Percentiles rank a stretch among this genome's conserved stretches.
Evolutionary conservation across 2,888 invertebrate genomes (phyloP).

Genomic region (Pandemis corylana): DNA sequence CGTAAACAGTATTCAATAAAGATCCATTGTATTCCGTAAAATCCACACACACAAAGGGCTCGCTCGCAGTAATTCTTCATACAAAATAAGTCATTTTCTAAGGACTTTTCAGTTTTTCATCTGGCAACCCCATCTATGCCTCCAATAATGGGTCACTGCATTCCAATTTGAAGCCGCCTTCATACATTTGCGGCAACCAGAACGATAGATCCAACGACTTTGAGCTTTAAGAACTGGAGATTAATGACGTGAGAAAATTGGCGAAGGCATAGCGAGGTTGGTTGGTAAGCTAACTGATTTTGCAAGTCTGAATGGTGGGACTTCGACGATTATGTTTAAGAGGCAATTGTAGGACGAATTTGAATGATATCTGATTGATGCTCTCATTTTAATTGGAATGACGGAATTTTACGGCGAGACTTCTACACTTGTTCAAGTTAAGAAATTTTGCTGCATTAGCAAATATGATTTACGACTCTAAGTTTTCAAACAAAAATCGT

Average conservation of each 20-base stretch:
- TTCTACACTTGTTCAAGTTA: background rate
- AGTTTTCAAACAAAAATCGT: no score
- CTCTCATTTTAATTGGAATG: conserved; percentile 2
- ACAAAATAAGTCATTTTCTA: background rate
- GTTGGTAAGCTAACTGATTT: conserved; percentile 29
- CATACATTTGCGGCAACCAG: conserved; percentile 49
- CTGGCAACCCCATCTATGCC: conserved; percentile 17
- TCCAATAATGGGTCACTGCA: conserved; percentile 59
- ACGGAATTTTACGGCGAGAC: background rate
- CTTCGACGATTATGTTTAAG: conserved; percentile 29
- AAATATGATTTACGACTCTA: background rate
- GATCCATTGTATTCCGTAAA: no score
- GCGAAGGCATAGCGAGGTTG: background rate
- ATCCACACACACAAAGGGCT: no score
- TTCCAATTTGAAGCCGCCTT: conserved; percentile 66
- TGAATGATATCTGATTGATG: conserved; percentile 24
- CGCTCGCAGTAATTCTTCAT: no score
- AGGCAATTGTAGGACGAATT: conserved; percentile 24
- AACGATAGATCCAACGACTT: conserved; percentile 14
- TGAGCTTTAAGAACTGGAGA: conserved; percentile 13
- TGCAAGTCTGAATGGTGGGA: conserved; percentile 29
- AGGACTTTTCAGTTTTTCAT: background rate
- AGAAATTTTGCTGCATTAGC: background rate
- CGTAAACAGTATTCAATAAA: no score
- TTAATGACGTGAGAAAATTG: background rate